These are phyloP conservation scores for Tetragonisca angustula DNA, from an alignment of 2,888 invertebrate species.

Conservation along the genomic window DNA sequence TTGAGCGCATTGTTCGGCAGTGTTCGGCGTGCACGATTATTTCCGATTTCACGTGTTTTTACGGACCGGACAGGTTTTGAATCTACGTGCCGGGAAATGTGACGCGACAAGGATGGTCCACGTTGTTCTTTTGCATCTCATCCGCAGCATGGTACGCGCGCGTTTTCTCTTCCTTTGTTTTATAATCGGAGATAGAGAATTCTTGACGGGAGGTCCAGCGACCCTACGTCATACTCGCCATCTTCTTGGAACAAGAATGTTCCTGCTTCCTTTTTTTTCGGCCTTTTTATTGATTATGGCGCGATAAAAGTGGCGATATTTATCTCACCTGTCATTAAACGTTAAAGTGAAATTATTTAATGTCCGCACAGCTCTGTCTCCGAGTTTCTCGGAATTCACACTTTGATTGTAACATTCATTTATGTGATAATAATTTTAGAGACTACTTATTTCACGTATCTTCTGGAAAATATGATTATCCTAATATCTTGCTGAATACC, in stretches of 20 bases:
- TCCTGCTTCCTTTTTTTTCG: conserved; percentile 51
- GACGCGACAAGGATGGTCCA: conserved; percentile 49
- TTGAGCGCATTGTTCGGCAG: not conserved
- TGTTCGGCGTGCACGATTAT: conserved; percentile 3
- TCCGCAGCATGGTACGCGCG: conserved; percentile 42
- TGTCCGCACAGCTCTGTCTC: too few relatives aligned
- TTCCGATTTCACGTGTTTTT: conserved; percentile 41
- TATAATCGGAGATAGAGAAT: conserved; percentile 69
- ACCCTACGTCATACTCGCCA: conserved; percentile 64
- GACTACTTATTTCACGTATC: not conserved
- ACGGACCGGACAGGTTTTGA: conserved; percentile 45
- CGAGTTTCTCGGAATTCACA: too few relatives aligned
- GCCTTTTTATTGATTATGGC: conserved; percentile 63
- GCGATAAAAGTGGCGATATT: conserved; percentile 62
- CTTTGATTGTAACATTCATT: not conserved
- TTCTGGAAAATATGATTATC: not conserved
- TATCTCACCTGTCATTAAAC: conserved; percentile 34
- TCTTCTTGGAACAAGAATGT: conserved; percentile 66
- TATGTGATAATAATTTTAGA: not conserved
- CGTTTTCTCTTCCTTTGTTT: conserved; percentile 39
- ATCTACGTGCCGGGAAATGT: conserved; percentile 28
- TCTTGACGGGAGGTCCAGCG: conserved; percentile 76
- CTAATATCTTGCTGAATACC: not conserved
- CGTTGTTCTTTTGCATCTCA: conserved; percentile 29
- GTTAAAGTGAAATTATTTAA: conserved; percentile 40